Evolutionary conservation across 1,140 invertebrate species (phyloP).

Genomic region (Andrena cerasifolii): DNA sequence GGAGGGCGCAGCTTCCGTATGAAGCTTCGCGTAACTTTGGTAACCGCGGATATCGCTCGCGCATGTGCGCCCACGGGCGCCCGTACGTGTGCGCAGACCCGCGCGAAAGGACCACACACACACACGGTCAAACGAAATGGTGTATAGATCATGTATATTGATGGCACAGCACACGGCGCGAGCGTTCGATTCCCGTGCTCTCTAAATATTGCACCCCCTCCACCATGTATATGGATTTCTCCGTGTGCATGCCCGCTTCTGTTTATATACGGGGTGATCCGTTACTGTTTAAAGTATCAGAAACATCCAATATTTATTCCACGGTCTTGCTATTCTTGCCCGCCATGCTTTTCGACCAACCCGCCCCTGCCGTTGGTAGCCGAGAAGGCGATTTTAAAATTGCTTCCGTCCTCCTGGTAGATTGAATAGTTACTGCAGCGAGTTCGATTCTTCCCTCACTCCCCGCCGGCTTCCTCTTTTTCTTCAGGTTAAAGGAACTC

Average conservation of each 20-base stretch:
- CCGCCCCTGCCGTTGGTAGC: not conserved
- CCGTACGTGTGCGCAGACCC: slow-evolving; percentile 20
- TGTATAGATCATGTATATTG: slow-evolving; percentile 78
- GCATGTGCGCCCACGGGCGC: slow-evolving; percentile 51
- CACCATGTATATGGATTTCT: slow-evolving; percentile 60
- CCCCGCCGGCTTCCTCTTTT: not conserved
- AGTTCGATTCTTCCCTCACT: not conserved
- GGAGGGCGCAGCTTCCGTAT: slow-evolving; percentile 68
- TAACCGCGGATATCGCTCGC: slow-evolving; percentile 72
- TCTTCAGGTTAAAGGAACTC: not conserved
- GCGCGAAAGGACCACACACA: slow-evolving; percentile 13
- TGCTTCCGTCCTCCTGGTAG: not conserved
- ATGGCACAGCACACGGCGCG: slow-evolving; percentile 67
- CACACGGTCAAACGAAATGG: slow-evolving; percentile 61
- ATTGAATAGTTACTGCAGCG: not conserved
- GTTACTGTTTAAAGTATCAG: slow-evolving; percentile 28
- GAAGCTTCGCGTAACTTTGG: slow-evolving; percentile 72
- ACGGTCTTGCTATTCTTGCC: not conserved
- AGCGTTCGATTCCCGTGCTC: slow-evolving; percentile 74
- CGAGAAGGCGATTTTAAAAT: not conserved
- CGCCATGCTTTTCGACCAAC: no score
- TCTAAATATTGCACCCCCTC: slow-evolving; percentile 73
- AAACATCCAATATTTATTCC: slow-evolving; percentile 25
- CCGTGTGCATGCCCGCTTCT: slow-evolving; percentile 45
- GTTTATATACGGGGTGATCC: slow-evolving; percentile 26